These are phyloP conservation scores for Globodera rostochiensis DNA, from an alignment of 1,140 invertebrate species.

Conservation along the genomic window DNA sequence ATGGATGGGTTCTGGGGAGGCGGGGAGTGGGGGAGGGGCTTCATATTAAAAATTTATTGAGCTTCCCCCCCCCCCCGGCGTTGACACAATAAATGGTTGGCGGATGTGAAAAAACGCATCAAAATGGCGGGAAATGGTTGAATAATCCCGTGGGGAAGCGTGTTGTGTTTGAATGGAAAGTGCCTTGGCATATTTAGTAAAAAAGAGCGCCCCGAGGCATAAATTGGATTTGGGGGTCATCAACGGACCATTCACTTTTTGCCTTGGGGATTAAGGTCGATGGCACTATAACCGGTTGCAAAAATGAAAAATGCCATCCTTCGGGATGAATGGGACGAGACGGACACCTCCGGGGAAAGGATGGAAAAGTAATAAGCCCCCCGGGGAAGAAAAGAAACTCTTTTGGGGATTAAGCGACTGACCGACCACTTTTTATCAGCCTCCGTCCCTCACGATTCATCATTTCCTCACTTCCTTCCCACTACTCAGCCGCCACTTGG, in stretches of 20 bases:
- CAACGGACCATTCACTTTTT: constrained; percentile 3
- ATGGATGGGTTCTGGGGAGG: not conserved
- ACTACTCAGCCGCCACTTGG: not conserved
- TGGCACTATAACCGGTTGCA: not conserved
- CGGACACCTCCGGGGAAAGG: not conserved
- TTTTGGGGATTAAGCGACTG: not conserved
- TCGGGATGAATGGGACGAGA: not conserved
- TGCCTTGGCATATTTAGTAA: not conserved
- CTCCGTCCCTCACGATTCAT: not conserved
- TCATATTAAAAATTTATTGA: not conserved
- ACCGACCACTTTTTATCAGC: not conserved
- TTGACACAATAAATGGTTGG: not conserved
- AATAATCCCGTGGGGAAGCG: not conserved
- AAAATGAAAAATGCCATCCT: not conserved
- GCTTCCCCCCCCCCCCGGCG: not conserved
- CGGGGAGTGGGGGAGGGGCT: not conserved
- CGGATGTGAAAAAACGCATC: not conserved
- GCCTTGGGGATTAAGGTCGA: not conserved
- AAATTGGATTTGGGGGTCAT: constrained; percentile 16
- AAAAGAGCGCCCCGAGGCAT: not conserved
- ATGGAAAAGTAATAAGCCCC: not conserved
- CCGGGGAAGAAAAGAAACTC: not conserved
- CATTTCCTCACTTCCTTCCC: not conserved
- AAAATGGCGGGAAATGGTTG: constrained; percentile 2
- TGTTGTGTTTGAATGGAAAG: not conserved